phyloP scores from a whole-genome alignment of 2,888 invertebrate species.

The Cerceris ruficornis region DNA sequence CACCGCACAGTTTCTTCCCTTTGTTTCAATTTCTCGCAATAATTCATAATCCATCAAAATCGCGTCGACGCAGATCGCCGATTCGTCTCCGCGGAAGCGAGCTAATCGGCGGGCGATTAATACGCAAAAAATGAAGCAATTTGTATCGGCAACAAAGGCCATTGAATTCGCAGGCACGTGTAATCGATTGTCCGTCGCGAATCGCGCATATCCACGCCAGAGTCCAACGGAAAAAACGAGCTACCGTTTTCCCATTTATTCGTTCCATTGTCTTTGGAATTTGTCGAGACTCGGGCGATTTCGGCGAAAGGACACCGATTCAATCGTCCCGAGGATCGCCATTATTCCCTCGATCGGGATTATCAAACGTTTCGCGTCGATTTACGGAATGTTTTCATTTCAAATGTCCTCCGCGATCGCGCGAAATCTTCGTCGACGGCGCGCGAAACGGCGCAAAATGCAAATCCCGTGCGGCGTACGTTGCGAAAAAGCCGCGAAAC shows the following conservation, averaged over 20 bases:
- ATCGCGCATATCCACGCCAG: background rate
- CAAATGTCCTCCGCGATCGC: background rate
- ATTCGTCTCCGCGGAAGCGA: slow-evolving; percentile 1
- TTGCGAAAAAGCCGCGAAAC: no score
- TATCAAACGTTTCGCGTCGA: background rate
- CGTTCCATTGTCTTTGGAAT: slow-evolving; percentile 30
- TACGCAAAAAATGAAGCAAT: slow-evolving; percentile 9
- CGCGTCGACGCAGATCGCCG: background rate
- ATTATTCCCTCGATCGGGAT: background rate
- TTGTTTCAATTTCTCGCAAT: no score
- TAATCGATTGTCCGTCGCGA: slow-evolving; percentile 35
- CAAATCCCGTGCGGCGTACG: no score
- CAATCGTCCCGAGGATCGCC: background rate
- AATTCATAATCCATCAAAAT: background rate
- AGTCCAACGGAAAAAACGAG: slow-evolving; percentile 12
- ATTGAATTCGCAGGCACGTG: slow-evolving; percentile 16
- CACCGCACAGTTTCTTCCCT: no score
- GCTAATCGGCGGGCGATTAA: slow-evolving; percentile 8
- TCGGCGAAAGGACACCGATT: background rate
- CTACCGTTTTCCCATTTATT: slow-evolving; percentile 30
- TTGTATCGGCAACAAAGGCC: slow-evolving; percentile 30
- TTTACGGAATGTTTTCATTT: background rate
- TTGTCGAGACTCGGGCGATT: background rate
- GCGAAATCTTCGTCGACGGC: no score
- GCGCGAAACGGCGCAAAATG: no score